These are phyloP conservation scores for Pelmatolapia mariae DNA, from an alignment of 2,113 vertebrate species.

Conservation along the genomic window DNA sequence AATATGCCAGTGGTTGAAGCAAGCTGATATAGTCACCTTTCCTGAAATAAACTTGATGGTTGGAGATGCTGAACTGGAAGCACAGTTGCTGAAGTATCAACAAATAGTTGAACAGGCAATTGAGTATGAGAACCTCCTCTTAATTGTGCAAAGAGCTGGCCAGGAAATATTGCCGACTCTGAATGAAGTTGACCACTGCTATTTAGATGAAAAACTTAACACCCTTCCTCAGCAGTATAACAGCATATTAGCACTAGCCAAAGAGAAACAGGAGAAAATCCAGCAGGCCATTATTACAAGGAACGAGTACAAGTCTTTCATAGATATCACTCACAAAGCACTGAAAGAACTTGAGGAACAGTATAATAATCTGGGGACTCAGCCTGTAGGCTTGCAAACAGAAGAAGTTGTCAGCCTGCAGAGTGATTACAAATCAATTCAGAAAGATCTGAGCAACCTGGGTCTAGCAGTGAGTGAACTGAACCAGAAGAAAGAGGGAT, in stretches of 20 bases:
- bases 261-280: conserved; percentile 86
- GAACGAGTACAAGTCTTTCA: conserved; percentile 85
- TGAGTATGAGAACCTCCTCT: conserved; percentile 91
- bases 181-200: conserved; percentile 90
- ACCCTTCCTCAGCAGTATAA: conserved; percentile 87
- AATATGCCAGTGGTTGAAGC: conserved; percentile 89
- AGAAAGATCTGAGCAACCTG: conserved; percentile 72
- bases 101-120: conserved; percentile 87
- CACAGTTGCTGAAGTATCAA: conserved; percentile 83
- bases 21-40: conserved; percentile 90
- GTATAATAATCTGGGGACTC: conserved; percentile 73
- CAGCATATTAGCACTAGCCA: conserved; percentile 80
- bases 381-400: conserved; percentile 66
- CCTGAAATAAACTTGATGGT: conserved; percentile 91
- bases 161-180: conserved; percentile 88
- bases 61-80: conserved; percentile 76
- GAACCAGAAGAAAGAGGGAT: conserved; percentile 92
- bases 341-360: conserved; percentile 83
- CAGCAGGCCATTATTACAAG: conserved; percentile 85
- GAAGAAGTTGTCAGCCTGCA: conserved; percentile 78
- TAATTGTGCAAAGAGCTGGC: conserved; percentile 84
- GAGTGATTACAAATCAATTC: conserved; percentile 74
- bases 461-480: conserved; percentile 82
- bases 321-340: conserved; percentile 75
- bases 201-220: conserved; percentile 88